Evolutionary conservation across 2,888 invertebrate genomes (phyloP), one percentile per base, ranked within the genome.

Genomic region (Agrypnus murinus): DNA sequence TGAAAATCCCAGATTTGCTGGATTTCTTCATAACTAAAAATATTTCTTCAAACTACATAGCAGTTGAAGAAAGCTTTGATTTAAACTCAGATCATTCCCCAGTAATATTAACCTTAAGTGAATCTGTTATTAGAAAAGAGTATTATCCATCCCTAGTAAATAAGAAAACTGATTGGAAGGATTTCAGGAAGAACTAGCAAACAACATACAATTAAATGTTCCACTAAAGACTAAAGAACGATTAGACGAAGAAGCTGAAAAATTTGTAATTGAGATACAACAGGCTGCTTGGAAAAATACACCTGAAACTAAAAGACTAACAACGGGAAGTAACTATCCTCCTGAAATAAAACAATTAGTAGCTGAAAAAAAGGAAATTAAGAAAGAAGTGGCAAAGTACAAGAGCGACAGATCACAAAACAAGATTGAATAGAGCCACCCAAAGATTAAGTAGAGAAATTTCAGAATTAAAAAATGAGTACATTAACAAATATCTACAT

Each of bases 1-100:
- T n/a, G 1, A 59, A 59, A 17, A 59, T 59, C 15, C 78, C 79
- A 3, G 76, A 79, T 14, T n/a, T n/a, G n/a, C n/a, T n/a, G n/a
- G n/a, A n/a, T n/a, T n/a, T n/a, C n/a, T n/a, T n/a, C n/a, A n/a
- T n/a, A n/a, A n/a, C n/a, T n/a, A n/a, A n/a, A n/a, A n/a, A 68
- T 6, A 71, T 75, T 34, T 38, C 65, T 8, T 9, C 32, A 48
- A 71, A 65, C 15, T 70, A 71, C 45, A 63, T 62, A 8, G 17
- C 19, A 25, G 58, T 64, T n/a, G 64, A 73, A 62, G 64, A 69
- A 6, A 5, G 36, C 71, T 25, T n/a, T 25, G 32, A 62, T 32
- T 15, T 57, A 14, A 14, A 48, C 19, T 25, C 19, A 12, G 48
- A 48, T n/a, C 48, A 48, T 14, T n/a, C n/a, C n/a, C n/a, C n/a